Evolutionary conservation across 2,113 vertebrate genomes (phyloP), one percentile per base, ranked within the genome.

Genomic region (Paradoxurus hermaphroditus): DNA sequence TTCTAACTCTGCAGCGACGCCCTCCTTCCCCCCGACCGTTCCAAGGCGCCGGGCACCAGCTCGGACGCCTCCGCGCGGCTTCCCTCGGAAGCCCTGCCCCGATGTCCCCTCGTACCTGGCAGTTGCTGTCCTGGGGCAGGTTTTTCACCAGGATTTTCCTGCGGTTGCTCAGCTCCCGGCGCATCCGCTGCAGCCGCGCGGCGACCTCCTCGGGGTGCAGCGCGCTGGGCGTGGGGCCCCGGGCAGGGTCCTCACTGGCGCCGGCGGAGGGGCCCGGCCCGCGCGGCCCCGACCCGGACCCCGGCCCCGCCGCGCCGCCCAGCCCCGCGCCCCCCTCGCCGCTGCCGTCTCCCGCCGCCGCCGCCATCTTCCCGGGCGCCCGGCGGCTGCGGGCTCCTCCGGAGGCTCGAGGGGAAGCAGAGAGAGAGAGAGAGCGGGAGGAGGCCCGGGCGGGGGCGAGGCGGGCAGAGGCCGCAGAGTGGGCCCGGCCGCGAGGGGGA

Each of bases 121-220:
- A 99, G 92, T 97, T 99, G 97, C 99, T 99, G 98, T 99, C 99
- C 39, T 98, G 98, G 72, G 99, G 99, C 98, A 99, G 99, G 98
- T 99, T 99, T 98, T 99, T 99, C 70, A 99, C 99, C 90, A 99
- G 99, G 94, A 99, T 99, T 97, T 99, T 99, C 98, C 99, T 99
- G 98, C 99, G 99, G 99, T 99, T 99, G 99, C 99, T 99, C 98
- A 99, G 99, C 98, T 99, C 99, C 90, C 99, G 98, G 49, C 98
- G 99, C 97, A 99, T 99, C 98, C 98, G 99, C 97, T 99, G 99
- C 97, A 99, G 98, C 72, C 99, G 98, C 98, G 91, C 98, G 93
- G 99, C 98, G 56, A 99, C 98, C 98, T 99, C 99, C 92, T 99
- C 99, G 23, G 99, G 98, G 44, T 99, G 99, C 98, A 94, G 99